phyloP scores from a whole-genome alignment of 1,140 invertebrate genomes.

The Wiebesia pumilae region DNA sequence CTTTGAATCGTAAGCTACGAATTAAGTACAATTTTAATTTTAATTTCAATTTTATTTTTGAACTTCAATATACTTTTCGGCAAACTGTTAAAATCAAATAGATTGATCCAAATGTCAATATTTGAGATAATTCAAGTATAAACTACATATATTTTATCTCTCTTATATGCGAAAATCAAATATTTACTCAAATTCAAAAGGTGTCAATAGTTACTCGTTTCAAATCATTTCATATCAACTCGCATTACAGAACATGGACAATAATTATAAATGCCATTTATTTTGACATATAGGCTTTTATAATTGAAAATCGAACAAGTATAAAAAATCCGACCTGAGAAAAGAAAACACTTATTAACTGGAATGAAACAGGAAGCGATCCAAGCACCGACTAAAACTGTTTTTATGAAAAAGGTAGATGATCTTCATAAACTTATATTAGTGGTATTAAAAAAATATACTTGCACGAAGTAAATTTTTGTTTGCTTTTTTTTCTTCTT shows the following conservation, averaged over 20 bases:
- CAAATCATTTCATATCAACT: neutral
- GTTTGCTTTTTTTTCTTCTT: neutral
- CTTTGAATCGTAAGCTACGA: neutral
- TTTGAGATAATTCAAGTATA: neutral
- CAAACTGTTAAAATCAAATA: neutral
- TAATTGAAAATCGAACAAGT: neutral
- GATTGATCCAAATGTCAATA: neutral
- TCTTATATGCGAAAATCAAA: no score
- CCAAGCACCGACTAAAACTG: neutral
- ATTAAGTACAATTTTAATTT: no score
- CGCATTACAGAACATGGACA: neutral
- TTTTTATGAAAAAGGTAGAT: neutral
- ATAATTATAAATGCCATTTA: neutral
- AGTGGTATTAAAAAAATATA: neutral
- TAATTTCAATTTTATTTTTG: no score
- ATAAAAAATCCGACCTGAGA: neutral
- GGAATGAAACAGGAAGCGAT: neutral
- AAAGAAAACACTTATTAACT: neutral
- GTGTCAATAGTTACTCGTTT: neutral
- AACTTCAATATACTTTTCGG: no score
- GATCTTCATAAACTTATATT: neutral
- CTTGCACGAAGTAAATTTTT: neutral
- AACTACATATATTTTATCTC: neutral
- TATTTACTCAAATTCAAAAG: neutral
- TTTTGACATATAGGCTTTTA: neutral